phyloP scores from a whole-genome alignment of 1,140 invertebrate genomes.

The Heliconius nattereri region DNA sequence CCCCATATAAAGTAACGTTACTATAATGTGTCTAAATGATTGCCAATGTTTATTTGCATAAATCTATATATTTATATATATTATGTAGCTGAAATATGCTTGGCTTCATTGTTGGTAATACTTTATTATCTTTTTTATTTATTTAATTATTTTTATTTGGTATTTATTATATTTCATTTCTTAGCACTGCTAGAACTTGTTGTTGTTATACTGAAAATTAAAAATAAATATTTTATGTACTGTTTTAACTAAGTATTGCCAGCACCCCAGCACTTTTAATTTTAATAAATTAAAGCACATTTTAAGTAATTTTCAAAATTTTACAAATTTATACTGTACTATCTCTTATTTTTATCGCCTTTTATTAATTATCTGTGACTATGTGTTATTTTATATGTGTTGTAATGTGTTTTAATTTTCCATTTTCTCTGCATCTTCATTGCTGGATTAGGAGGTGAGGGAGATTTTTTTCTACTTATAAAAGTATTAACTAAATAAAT shows the following conservation, averaged over 20 bases:
- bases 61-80: too few relatives aligned
- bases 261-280: neutral
- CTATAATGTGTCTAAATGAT: too few relatives aligned
- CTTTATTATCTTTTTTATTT: neutral
- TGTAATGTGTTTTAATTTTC: slow-evolving; percentile 14
- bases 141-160: neutral
- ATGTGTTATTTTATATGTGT: neutral
- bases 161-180: neutral
- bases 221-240: neutral
- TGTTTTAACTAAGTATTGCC: neutral
- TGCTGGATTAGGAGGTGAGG: slow-evolving; percentile 60
- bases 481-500: too few relatives aligned
- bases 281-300: slow-evolving; percentile 8
- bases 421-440: slow-evolving; percentile 48
- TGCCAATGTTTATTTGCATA: too few relatives aligned
- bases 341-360: neutral
- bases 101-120: neutral
- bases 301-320: neutral
- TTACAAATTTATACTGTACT: neutral
- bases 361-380: neutral
- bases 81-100: neutral
- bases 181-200: neutral
- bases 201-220: neutral
- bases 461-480: slow-evolving; percentile 26
- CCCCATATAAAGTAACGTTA: too few relatives aligned